These are phyloP conservation scores for Escarpia spicata DNA, from an alignment of 2,888 invertebrate genomes.

Conservation along the genomic window DNA sequence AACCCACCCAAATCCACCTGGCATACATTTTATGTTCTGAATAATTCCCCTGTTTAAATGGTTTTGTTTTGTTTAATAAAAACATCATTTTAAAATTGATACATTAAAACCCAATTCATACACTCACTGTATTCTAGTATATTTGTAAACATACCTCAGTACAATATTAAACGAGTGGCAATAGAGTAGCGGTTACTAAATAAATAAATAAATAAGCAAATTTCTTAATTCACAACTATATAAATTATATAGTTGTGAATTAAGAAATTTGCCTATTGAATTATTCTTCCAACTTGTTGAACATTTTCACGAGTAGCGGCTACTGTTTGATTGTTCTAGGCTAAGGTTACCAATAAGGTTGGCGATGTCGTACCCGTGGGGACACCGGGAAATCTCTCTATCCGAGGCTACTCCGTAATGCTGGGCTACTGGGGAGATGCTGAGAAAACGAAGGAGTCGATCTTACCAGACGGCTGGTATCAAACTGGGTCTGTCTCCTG, in stretches of 20 bases:
- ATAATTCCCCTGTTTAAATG: neutral
- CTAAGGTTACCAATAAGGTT: constrained; percentile 71
- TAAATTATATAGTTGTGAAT: no score
- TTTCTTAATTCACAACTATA: no score
- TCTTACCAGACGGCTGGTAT: constrained; percentile 80
- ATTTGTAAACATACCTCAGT: neutral
- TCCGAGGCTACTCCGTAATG: constrained; percentile 83
- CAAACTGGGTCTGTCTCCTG: constrained; percentile 75
- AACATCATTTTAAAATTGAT: neutral
- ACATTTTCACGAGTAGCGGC: neutral
- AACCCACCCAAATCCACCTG: no score
- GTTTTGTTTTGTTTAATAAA: neutral
- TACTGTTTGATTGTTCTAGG: constrained; percentile 56
- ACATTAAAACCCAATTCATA: neutral
- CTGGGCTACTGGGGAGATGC: constrained; percentile 83
- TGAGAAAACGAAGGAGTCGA: constrained; percentile 76
- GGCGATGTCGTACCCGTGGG: constrained; percentile 77
- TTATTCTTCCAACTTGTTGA: no score
- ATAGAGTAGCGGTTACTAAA: no score
- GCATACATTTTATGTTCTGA: neutral
- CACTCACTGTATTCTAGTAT: neutral
- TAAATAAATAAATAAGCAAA: no score
- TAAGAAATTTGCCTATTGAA: no score
- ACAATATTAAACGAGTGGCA: neutral
- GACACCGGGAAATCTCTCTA: constrained; percentile 78